Evolutionary conservation across 2,888 invertebrate genomes (phyloP), one percentile per base, ranked within the genome.

Genomic region (Panopea generosa): DNA sequence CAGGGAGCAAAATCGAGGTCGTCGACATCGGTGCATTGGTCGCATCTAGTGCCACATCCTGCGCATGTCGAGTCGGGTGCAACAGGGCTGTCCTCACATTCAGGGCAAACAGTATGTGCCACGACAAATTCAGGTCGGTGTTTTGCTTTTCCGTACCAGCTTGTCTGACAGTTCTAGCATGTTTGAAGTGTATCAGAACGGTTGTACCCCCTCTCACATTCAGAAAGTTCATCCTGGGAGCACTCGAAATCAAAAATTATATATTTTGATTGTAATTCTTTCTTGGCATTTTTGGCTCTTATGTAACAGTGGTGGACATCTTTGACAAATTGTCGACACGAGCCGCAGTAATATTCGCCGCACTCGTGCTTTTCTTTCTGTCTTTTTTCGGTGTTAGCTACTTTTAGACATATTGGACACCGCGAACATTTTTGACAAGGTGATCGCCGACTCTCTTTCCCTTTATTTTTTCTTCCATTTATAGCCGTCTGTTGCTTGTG

Each of bases 61-160:
- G 40, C 49, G 49, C 72, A 79, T 45, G 60, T 53, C 9, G 66
- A 75, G 2, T 50, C n/a, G 1, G 70, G 62, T 7, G 33, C 11
- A 4, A 33, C 6, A 4, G 33, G 33, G 6, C 11, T 7, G 11
- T 33, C 11, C 11, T 2, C 70, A 49, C 74, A 78, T 11, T 52
- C 24, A 4, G 33, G 49, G 52, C 73, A 78, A 2, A 67, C 59
- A 0, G 62, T 47, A 2, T 78, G 78, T 26, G 67, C 67, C 3
- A 74, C 67, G 1, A 67, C 70, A 20, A 59, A 70, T 29, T 78
- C 71, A 0, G 74, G 68, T 14, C 20, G n/a, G 26, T 69, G 77
- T 33, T 20, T 45, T 60, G 9, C 20, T 62, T 66, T 65, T 4
- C 74, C 70, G 55, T 70, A 71, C 78, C 45, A 74, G 3, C 52